Evolutionary conservation across 37 sponge, comb jelly and placozoan species (phyloP), one percentile per base, ranked within the genome.

Genomic region (Spongilla lacustris): DNA sequence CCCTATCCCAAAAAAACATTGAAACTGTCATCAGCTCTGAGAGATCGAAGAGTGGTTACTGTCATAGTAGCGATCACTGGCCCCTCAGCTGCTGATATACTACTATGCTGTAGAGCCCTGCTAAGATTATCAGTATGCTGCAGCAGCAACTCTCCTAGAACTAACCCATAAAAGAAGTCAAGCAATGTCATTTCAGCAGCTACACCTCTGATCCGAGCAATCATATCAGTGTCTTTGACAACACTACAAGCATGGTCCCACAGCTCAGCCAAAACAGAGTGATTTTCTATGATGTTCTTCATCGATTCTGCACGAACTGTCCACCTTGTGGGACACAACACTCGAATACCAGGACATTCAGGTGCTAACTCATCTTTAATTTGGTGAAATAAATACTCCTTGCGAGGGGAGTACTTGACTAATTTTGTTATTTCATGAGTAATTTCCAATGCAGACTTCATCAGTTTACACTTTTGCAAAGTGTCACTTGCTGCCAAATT

Each of bases 241-340:
- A 58, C 19, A 17, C 58, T 58, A 58, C 58, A 58, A 58, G 58
- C 58, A 58, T 10, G 58, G 21, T 17, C 58, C 58, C 58, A 58
- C 21, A 58, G 58, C 12, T 14, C 58, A 10, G 58, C 58, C 58
- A 58, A 58, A 58, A 58, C 58, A 14, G 58, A 19, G 58, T 58
- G 11, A 35, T 87, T 87, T 8, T 71, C 71, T 27, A 87, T 24
- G 41, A 82, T 88, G 66, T 83, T 88, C 25, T 4, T 17, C 29
- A 88, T 12, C 2, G 83, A 28, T 19, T 88, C 78, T n/a, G 82
- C 88, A 28, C 83, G 29, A 75, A 82, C 78, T 66, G 88, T 87
- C 82, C 88, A 88, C 66, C 88, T 76, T 35, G 88, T 88, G 19
- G 91, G 91, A 68, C 91, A 91, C 19, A 91, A 66, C 13, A 91